phyloP scores from a whole-genome alignment of 1,140 invertebrate species.

The Ceratosolen fusciceps region DNA sequence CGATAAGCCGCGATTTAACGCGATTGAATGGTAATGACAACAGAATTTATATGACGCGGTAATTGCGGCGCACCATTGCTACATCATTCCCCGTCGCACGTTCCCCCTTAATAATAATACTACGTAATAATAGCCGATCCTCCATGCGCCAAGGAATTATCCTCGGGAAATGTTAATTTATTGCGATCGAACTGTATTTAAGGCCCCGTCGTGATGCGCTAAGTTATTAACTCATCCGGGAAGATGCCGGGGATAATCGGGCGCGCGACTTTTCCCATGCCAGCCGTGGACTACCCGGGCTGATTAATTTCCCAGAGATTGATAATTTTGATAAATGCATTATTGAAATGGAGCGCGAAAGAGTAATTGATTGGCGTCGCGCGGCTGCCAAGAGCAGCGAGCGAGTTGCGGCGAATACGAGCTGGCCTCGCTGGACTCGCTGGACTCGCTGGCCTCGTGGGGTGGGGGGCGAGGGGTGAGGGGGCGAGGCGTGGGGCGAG shows the following conservation, averaged over 20 bases:
- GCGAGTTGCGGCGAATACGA: too few relatives aligned
- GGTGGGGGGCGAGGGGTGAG: background rate
- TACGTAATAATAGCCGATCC: background rate
- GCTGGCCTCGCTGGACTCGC: too few relatives aligned
- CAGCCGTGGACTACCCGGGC: background rate
- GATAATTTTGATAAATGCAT: constrained; percentile 13
- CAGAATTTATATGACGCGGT: background rate
- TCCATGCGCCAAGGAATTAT: background rate
- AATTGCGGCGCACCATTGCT: background rate
- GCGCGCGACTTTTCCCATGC: background rate
- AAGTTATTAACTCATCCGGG: background rate
- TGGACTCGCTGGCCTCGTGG: background rate
- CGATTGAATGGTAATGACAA: constrained; percentile 9
- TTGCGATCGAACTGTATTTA: constrained; percentile 23
- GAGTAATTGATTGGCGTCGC: constrained; percentile 12
- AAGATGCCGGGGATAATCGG: background rate
- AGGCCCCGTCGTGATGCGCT: background rate
- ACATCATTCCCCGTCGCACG: background rate
- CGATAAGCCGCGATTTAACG: constrained; percentile 10
- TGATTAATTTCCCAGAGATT: background rate
- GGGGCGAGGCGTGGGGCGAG: background rate
- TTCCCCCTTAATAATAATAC: too few relatives aligned
- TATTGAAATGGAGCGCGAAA: constrained; percentile 11
- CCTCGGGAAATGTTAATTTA: constrained; percentile 23
- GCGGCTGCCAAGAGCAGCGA: too few relatives aligned